These are phyloP conservation scores for Ptychochromis oligacanthus DNA, from an alignment of 2,113 vertebrate species.

Conservation along the genomic window DNA sequence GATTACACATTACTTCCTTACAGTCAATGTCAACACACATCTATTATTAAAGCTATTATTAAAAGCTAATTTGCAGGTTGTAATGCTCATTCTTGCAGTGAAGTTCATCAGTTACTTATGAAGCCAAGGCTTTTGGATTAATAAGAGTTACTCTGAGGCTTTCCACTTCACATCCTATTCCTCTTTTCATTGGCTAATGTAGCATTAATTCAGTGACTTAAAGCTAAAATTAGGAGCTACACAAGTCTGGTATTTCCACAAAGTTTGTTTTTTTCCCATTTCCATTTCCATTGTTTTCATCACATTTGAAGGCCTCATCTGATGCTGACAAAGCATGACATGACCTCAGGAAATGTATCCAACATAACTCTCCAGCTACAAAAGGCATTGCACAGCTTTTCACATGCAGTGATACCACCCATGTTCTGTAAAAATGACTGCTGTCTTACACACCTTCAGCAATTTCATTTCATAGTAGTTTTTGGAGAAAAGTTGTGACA, in stretches of 20 bases:
- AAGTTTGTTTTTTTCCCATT: neutral
- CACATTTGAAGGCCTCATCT: neutral
- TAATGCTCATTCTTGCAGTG: neutral
- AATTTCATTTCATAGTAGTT: neutral
- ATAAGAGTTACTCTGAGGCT: neutral
- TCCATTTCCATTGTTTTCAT: slow-evolving; percentile 5
- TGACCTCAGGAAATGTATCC: neutral
- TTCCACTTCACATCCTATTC: neutral
- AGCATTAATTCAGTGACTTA: fast-evolving
- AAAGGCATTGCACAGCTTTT: neutral
- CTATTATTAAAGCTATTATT: neutral
- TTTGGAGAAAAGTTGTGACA: neutral
- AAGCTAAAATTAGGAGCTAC: neutral
- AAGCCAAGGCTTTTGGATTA: neutral
- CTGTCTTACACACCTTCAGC: neutral
- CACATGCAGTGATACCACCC: no score
- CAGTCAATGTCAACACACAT: neutral
- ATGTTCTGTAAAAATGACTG: no score
- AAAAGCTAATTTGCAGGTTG: neutral
- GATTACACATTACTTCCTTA: neutral
- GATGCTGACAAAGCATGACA: neutral
- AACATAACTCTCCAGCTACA: neutral
- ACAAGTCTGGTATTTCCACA: fast-evolving
- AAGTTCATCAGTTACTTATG: neutral
- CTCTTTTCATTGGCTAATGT: neutral